Conservation (phyloP, 2,113 vertebrate genomes). For the Neotragus pygmaeus region DNA sequence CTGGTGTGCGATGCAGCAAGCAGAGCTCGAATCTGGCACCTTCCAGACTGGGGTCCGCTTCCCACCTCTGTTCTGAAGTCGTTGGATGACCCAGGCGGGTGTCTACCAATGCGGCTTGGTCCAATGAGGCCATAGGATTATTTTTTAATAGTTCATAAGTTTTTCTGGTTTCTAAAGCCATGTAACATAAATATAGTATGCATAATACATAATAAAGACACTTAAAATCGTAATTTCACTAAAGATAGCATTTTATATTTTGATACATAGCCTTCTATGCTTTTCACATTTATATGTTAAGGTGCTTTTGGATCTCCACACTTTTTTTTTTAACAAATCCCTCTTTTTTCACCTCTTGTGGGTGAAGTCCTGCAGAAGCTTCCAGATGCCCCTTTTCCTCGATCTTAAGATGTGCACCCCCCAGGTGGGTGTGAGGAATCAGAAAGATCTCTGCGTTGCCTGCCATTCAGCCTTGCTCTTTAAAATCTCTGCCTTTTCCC, state of each 20-base stretch:
- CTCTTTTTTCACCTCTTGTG: neutral
- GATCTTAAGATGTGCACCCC: accelerated
- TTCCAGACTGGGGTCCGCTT: accelerated
- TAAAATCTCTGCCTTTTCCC: neutral
- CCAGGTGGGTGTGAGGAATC: accelerated
- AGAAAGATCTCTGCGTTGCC: neutral
- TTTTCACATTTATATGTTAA: no score
- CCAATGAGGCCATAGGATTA: neutral
- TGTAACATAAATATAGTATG: no score
- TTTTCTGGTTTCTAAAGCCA: neutral
- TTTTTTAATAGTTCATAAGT: neutral
- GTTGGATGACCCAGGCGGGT: neutral
- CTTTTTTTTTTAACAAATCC: no score
- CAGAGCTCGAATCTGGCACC: neutral
- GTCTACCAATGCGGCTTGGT: accelerated
- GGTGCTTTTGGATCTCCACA: neutral
- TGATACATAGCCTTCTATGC: neutral
- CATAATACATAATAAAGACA: neutral
- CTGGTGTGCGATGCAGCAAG: accelerated
- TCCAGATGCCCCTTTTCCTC: neutral
- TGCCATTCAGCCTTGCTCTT: neutral
- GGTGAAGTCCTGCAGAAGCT: accelerated
- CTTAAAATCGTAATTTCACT: neutral
- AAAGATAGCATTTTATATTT: neutral
- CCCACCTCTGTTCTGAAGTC: neutral